These are phyloP conservation scores for Chloroclystis v-ata DNA, from an alignment of 2,888 invertebrate genomes.

Conservation along the genomic window DNA sequence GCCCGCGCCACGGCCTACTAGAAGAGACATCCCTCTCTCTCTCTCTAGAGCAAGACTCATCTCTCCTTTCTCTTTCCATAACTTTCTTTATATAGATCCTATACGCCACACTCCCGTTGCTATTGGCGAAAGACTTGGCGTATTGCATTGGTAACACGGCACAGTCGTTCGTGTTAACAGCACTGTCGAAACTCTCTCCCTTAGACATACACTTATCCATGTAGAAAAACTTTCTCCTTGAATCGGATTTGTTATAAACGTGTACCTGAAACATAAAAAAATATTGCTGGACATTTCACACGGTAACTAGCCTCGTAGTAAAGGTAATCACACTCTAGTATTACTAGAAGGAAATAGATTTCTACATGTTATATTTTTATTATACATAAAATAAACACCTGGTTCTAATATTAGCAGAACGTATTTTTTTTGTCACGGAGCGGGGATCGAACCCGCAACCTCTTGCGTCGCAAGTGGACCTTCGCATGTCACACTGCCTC, in stretches of 20 bases:
- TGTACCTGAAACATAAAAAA: too few species aligned
- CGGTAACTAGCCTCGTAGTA: too few species aligned
- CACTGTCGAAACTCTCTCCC: conserved; percentile 32
- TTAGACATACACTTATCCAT: conserved; percentile 41
- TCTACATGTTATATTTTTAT: too few species aligned
- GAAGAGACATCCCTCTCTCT: not conserved
- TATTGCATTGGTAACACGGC: conserved; percentile 37
- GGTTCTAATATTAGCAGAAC: too few species aligned
- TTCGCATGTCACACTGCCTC: too few species aligned
- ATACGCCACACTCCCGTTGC: conserved; percentile 20
- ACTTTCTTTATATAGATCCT: conserved; percentile 23
- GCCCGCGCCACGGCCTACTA: conserved; percentile 1
- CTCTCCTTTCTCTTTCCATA: not conserved
- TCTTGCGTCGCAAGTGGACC: too few species aligned
- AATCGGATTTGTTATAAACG: conserved; percentile 53
- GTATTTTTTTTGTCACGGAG: too few species aligned
- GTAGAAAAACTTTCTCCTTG: conserved; percentile 46
- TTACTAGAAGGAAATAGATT: too few species aligned
- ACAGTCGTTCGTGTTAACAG: conserved; percentile 40
- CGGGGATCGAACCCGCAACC: too few species aligned
- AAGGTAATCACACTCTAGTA: too few species aligned
- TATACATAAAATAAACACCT: too few species aligned
- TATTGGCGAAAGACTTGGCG: conserved; percentile 22
- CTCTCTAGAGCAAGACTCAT: not conserved
- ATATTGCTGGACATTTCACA: too few species aligned